These are phyloP conservation scores for Ommatoiulus sabulosus DNA, from an alignment of 2,888 invertebrate species.

Conservation along the genomic window DNA sequence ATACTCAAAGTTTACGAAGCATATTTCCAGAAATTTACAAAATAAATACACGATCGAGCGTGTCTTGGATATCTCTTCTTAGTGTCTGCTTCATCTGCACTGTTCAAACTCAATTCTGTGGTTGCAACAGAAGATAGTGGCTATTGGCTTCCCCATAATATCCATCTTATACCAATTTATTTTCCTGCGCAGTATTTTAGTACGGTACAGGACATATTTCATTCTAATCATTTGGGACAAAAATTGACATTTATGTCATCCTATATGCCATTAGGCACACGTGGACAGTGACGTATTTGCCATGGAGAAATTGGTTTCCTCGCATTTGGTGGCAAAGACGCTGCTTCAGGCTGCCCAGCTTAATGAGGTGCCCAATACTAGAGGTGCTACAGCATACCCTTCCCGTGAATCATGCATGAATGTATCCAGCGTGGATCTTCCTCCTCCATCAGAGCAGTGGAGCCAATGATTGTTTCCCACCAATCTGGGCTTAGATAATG, in stretches of 20 bases:
- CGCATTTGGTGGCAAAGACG: background rate
- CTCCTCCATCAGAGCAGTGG: conserved; percentile 14
- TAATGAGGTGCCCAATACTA: background rate
- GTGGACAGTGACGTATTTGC: background rate
- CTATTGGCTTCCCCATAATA: background rate
- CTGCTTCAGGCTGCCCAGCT: background rate
- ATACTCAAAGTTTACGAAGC: too few species aligned
- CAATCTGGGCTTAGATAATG: conserved; percentile 41
- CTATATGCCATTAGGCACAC: background rate
- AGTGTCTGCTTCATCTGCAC: too few species aligned
- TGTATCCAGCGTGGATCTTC: background rate
- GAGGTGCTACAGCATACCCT: background rate
- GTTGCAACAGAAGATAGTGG: background rate
- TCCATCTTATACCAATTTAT: background rate
- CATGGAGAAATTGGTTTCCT: background rate
- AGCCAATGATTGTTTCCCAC: conserved; percentile 47
- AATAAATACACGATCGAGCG: too few species aligned
- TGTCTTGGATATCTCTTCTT: too few species aligned
- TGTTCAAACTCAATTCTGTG: too few species aligned
- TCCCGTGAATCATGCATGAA: background rate
- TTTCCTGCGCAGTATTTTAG: background rate
- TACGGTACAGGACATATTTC: background rate
- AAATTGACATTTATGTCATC: conserved; percentile 10
- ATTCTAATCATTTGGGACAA: background rate
- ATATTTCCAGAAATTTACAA: too few species aligned